Evolutionary conservation across 2,888 invertebrate species (phyloP), one percentile per base, ranked within the genome.

Genomic region (Epinotia nisella): DNA sequence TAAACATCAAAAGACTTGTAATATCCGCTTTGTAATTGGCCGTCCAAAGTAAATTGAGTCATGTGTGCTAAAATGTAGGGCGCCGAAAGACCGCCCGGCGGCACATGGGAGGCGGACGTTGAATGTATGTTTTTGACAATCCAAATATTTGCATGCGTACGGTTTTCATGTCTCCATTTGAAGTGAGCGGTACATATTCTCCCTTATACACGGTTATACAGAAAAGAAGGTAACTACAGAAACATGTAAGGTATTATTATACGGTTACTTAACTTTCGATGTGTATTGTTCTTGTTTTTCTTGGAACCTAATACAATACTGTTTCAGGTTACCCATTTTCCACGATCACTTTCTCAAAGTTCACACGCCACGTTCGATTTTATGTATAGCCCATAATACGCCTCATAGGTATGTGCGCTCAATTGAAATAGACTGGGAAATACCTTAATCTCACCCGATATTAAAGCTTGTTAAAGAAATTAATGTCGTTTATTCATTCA

Each of bases 51-150:
- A 35, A 70, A 62, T 56, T 49, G 62, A 45, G 55, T 56, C 56
- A 45, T 29, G 41, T 70, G 41, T 60, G 29, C n/a, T 55, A 24
- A 59, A 65, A 55, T 41, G 21, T 71, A 67, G 10, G 45, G 45
- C n/a, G 35, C 59, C 17, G 15, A 60, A 62, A 41, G 66, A 67
- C 66, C 66, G 74, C 59, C 69, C 21, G 55, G 65, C 39, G 21
- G 81, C 81, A 82, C 80, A 80, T 79, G 77, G 77, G 78, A 75
- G 83, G 70, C 83, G 83, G 83, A 84, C 83, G 85, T 84, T 85
- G 80, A 79, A 81, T 80, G 78, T 61, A 69, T 53, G 49, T 21
- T 65, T 74, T 59, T 29, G 56, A 45, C 29, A 64, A 74, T 65
- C 75, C 29, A 24, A 56, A 70, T 24, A 61, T 58, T 67, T 60